Base-by-base conservation (phyloP, 2,797 vertebrate genomes). In the Poecile montanus region DNA sequence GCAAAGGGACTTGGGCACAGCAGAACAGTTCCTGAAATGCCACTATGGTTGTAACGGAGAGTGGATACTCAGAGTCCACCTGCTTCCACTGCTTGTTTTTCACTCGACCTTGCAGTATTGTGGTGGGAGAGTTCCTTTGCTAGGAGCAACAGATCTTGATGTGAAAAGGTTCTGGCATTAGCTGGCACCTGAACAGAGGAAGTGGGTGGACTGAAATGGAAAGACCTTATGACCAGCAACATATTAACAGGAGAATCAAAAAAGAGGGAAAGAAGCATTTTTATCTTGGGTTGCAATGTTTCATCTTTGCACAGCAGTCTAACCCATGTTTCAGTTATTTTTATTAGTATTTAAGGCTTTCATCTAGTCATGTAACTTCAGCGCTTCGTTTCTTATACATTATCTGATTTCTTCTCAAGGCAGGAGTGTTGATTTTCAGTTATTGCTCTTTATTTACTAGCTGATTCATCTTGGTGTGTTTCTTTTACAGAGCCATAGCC, bases 361-460 rank as follows among this genome's bases (percentile, higher is more conserved):
- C 25, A 26, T 67, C 47, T 65, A 42, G 26, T 73, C 0, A 0
- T 67, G 8, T 71, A 87, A 85, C 60, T 89, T 85, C 30, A 72
- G 25, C 0, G 2, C 62, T 78, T 79, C 0, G 4, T 50, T 87
- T 92, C 13, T 88, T 71, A 44, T 40, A 38, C 15, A 8, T 44
- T 30, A 29, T 45, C 38, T 22, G 36, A 88, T 94, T 88, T 78
- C 65, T 77, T 80, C 48, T 76, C 14, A 22, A 80, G 63, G 14
- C 38, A 51, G 50, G 1, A 2, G 22, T 66, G 85, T 94, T 83
- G 32, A 65, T 65, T 94, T 94, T 75, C 34, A 30, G 38, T 75
- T 92, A 72, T 7, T 92, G 87, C 72, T 73, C 40, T 92, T 65
- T 95, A 60, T 96, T 96, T 95, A 95, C 89, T 48, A 66, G 54